Evolutionary conservation across 1,140 invertebrate genomes (phyloP).

Genomic region (Planococcus citri): DNA sequence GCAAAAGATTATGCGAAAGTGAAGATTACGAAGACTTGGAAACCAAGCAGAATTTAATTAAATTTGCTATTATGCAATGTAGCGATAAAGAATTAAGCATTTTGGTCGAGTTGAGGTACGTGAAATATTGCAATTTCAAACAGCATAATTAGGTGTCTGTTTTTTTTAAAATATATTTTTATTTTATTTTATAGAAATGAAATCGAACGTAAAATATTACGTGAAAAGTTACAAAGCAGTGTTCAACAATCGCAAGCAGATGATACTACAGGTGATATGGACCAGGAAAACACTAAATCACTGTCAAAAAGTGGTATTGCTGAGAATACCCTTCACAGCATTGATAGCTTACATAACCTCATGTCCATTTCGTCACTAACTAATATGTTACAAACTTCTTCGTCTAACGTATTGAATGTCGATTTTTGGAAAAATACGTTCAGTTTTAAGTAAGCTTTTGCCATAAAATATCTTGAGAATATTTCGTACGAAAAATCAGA

Average conservation of each 20-base stretch:
- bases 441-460: not conserved
- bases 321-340: not conserved
- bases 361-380: not conserved
- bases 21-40: conserved; percentile 22
- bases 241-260: conserved; percentile 15
- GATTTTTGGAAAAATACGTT: conserved; percentile 25
- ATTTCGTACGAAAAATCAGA: not conserved
- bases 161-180: not conserved
- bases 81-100: conserved; percentile 22
- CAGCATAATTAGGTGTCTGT: too few species aligned
- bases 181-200: conserved; percentile 21
- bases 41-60: conserved; percentile 15
- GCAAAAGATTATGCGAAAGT: conserved; percentile 22
- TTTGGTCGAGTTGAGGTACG: conserved; percentile 23
- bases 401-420: conserved; percentile 12
- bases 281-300: not conserved
- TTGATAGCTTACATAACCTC: not conserved
- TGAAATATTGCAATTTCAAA: too few species aligned
- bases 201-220: conserved; percentile 19
- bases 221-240: conserved; percentile 11
- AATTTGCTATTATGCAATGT: conserved; percentile 23
- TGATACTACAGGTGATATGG: not conserved
- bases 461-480: not conserved
- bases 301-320: not conserved
- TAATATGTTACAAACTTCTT: not conserved